These are phyloP conservation scores for Corythoichthys haematopterus DNA, from an alignment of 2,113 vertebrate species.

Conservation along the genomic window DNA sequence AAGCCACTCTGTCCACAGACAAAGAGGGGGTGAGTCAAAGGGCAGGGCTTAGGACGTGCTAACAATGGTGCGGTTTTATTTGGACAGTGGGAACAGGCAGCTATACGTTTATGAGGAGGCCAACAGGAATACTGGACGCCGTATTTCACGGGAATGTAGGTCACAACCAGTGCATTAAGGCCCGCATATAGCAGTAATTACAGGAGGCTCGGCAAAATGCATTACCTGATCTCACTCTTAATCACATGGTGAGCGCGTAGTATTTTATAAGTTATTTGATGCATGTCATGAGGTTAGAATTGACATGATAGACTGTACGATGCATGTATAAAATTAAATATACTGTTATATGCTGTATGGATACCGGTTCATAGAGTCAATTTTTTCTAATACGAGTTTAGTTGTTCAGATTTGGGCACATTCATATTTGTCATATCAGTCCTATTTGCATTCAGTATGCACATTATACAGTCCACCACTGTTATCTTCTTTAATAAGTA, in stretches of 20 bases:
- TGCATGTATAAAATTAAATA: slow-evolving; percentile 15
- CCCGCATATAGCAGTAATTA: slow-evolving; percentile 46
- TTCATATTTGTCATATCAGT: background rate
- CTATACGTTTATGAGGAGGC: slow-evolving; percentile 26
- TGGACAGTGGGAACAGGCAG: slow-evolving; percentile 30
- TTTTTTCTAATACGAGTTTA: background rate
- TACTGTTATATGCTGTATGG: background rate
- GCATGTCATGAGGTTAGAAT: background rate
- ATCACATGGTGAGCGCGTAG: slow-evolving; percentile 31
- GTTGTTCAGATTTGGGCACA: background rate
- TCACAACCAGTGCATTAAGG: slow-evolving; percentile 68
- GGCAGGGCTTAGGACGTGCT: slow-evolving; percentile 60
- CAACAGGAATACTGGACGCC: slow-evolving; percentile 38
- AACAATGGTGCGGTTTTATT: slow-evolving; percentile 61
- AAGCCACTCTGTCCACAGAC: slow-evolving; percentile 22
- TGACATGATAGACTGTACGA: slow-evolving; percentile 3
- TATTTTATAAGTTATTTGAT: slow-evolving; percentile 29
- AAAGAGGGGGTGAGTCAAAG: slow-evolving; percentile 34
- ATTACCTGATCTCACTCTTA: slow-evolving; percentile 50
- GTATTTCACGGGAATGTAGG: slow-evolving; percentile 66
- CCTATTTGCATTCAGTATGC: background rate
- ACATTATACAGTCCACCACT: no score
- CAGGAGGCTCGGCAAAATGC: slow-evolving; percentile 22
- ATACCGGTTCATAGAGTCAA: background rate
- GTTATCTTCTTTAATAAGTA: no score